A percentile compares a stretch with the other conserved stretches of the same genome.
These are phyloP conservation scores for Sycophila sp. DNA, from an alignment of 1,140 invertebrate genomes.

Conservation along the genomic window DNA sequence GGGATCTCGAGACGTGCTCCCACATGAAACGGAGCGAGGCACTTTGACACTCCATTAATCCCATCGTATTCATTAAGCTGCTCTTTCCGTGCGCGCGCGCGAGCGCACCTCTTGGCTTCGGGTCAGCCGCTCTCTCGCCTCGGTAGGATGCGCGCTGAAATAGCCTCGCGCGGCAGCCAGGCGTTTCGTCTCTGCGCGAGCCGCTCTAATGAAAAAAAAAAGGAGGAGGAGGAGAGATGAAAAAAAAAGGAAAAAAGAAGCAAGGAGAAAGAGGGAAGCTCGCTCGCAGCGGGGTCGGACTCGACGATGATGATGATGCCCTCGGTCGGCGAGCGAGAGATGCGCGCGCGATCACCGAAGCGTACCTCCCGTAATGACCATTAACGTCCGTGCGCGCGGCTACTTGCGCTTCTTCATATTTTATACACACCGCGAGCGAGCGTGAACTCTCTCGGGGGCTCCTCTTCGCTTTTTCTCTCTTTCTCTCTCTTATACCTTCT, in stretches of 20 bases:
- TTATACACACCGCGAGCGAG: neutral
- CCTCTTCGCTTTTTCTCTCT: slow-evolving; percentile 1
- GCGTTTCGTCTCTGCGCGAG: slow-evolving; percentile 52
- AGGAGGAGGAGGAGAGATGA: slow-evolving; percentile 29
- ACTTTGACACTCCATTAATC: slow-evolving; percentile 40
- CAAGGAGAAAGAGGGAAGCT: slow-evolving; percentile 8
- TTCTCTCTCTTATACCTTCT: neutral
- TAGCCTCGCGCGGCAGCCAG: slow-evolving; percentile 44
- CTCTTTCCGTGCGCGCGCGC: neutral
- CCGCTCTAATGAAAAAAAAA: slow-evolving; percentile 58
- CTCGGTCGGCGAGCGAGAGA: slow-evolving; percentile 34
- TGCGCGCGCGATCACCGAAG: slow-evolving; percentile 61
- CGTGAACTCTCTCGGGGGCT: slow-evolving; percentile 45
- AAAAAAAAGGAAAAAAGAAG: neutral
- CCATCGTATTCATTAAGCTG: slow-evolving; percentile 32
- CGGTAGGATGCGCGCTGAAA: neutral
- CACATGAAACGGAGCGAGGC: too few relatives aligned
- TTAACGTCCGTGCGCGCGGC: slow-evolving; percentile 59
- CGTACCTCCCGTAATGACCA: slow-evolving; percentile 64
- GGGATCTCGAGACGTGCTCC: too few relatives aligned
- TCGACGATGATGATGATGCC: too few relatives aligned
- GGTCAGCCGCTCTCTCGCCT: neutral
- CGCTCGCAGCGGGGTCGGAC: slow-evolving; percentile 18
- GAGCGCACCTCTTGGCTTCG: neutral
- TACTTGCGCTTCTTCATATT: slow-evolving; percentile 46